Evolutionary conservation across 1,140 invertebrate species (phyloP).

Genomic region (Trissolcus basalis): DNA sequence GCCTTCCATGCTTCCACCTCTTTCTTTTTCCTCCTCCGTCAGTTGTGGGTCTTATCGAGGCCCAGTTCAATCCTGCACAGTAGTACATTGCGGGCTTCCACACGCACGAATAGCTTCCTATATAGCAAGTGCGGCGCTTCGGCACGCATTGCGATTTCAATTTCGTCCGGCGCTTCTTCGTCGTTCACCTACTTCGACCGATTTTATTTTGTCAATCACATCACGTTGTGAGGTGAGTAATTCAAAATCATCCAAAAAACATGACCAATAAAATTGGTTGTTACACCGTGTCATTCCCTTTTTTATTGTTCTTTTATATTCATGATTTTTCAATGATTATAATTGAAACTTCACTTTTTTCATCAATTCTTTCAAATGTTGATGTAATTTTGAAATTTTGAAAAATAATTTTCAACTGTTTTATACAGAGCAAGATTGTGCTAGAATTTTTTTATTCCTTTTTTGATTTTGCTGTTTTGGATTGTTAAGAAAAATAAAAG

Average conservation of each 20-base stretch:
- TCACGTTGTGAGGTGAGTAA: conserved; percentile 53
- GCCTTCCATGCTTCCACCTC: conserved; percentile 38
- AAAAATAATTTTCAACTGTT: no score
- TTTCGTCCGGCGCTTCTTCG: conserved; percentile 13
- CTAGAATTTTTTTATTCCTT: no score
- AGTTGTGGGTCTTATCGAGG: conserved; percentile 51
- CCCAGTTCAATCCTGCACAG: conserved; percentile 44
- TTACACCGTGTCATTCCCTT: no score
- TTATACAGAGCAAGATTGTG: no score
- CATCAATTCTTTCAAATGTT: no score
- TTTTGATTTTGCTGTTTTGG: no score
- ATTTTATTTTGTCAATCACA: conserved; percentile 45
- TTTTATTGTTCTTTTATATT: no score
- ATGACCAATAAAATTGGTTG: no score
- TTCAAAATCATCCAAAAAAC: neutral
- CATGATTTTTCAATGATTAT: no score
- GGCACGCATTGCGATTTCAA: conserved; percentile 24
- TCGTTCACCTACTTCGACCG: conserved; percentile 49
- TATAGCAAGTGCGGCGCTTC: conserved; percentile 32
- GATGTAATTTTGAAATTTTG: no score
- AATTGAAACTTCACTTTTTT: no score
- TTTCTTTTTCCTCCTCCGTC: conserved; percentile 44
- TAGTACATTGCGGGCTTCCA: conserved; percentile 50
- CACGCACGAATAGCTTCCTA: conserved; percentile 40
- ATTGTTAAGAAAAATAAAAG: no score